Base-by-base conservation (phyloP, 2,797 vertebrate genomes). In the Anguilla anguilla region DNA sequence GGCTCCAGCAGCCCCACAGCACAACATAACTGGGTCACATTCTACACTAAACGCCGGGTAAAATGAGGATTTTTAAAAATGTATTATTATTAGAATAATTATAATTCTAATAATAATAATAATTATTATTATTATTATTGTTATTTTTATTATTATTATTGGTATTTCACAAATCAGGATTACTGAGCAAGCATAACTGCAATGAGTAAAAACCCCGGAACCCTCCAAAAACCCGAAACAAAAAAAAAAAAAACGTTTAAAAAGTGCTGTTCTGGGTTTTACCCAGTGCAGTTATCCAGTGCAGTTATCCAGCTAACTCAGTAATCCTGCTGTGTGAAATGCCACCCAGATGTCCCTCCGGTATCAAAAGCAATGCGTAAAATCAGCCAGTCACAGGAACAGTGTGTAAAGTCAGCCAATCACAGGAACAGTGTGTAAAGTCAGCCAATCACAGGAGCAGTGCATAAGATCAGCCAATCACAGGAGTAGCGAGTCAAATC, bases 21-120 rank as follows among this genome's bases (percentile, higher is more conserved):
- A 39, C 0, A 17, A 69, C 59, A 72, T 83, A 85, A 77, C 83
- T 51, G 39, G 67, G 83, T 39, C 39, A 59, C 31, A 57, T 25
- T 28, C 10, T 11, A 28, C 53, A 43, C 3, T 35, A 85, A 85
- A 85, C n/a, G 28, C 13, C 19, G 2, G 3, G n/a, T 57, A 43
- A 39, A 25, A 67, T 85, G 46, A 88, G 59, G 61, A 49, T 72
- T 51, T 25, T 6, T 51, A 10, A 49, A 84, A 86, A 85, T 35
- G 51, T 84, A 31, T 82, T 81, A 72, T 19, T 22, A 6, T n/a
- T 39, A 39, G 39, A 7, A 22, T 72, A 19, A 22, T 72, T 13
- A 25, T 28, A 72, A 72, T 2, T 39, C 39, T 39, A 39, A 31
- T 61, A 61, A 61, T 61, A 61, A 61, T 61, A 61, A 61, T 61